A percentile compares a stretch with the other conserved stretches of the same genome.
phyloP scores from a whole-genome alignment of 2,888 invertebrate genomes.

The Lepidochrysops patricia region DNA sequence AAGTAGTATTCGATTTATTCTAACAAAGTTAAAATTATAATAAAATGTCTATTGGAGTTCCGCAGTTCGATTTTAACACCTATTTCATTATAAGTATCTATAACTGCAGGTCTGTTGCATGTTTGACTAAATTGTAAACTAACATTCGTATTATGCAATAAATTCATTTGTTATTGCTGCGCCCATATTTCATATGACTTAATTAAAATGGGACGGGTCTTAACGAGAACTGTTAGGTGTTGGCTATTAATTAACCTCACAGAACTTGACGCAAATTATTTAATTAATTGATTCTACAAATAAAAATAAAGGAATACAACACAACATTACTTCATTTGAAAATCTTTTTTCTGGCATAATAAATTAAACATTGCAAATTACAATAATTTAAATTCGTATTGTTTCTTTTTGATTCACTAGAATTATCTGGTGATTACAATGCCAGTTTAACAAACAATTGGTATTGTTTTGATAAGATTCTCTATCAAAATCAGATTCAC shows the following conservation, averaged over 20 bases:
- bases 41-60: not conserved
- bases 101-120: not conserved
- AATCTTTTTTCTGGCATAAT: too few species aligned
- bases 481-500: slow-evolving; percentile 12
- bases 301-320: not conserved
- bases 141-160: not conserved
- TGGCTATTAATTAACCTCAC: slow-evolving; percentile 1
- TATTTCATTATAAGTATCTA: not conserved
- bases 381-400: too few species aligned
- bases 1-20: not conserved
- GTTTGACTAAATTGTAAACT: too few species aligned
- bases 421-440: too few species aligned
- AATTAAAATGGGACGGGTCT: not conserved
- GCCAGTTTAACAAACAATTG: not conserved
- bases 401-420: too few species aligned
- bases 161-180: not conserved
- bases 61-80: not conserved
- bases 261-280: not conserved
- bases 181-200: not conserved
- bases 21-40: not conserved
- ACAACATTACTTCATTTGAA: not conserved
- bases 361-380: too few species aligned
- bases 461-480: not conserved
- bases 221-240: not conserved
- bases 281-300: not conserved